These are phyloP conservation scores for Andrena chrysosceles DNA, from an alignment of 2,888 invertebrate genomes.

Conservation along the genomic window DNA sequence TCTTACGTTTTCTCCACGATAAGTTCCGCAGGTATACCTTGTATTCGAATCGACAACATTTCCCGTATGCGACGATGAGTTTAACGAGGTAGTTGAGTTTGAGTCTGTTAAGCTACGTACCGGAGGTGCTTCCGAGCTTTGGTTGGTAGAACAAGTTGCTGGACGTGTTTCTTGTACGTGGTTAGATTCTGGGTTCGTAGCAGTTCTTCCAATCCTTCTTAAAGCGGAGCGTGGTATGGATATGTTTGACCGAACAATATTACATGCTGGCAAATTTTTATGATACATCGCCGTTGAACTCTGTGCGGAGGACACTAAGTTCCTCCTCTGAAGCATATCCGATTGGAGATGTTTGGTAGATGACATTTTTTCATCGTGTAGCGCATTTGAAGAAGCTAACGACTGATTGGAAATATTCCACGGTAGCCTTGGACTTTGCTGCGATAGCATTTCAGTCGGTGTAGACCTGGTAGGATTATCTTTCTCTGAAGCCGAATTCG, in stretches of 20 bases:
- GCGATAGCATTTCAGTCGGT: too few species aligned
- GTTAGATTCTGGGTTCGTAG: not conserved
- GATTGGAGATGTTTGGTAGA: not conserved
- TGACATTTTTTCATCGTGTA: not conserved
- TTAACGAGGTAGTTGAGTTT: not conserved
- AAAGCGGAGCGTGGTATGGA: not conserved
- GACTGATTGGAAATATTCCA: not conserved
- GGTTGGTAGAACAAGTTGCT: not conserved
- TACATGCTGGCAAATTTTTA: conserved; percentile 44
- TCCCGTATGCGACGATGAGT: not conserved
- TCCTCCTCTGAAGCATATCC: not conserved
- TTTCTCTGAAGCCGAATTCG: not conserved
- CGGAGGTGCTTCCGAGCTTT: too few species aligned
- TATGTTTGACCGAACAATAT: conserved; percentile 1
- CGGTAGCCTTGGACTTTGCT: too few species aligned
- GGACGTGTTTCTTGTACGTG: not conserved
- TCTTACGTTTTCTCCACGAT: too few species aligned
- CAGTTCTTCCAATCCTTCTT: not conserved
- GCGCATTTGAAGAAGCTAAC: not conserved
- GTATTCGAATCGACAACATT: too few species aligned
- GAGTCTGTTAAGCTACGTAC: not conserved
- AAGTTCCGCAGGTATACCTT: too few species aligned
- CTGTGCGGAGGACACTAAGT: not conserved
- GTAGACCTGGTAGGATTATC: not conserved
- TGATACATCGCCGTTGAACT: conserved; percentile 14